Evolutionary conservation across 2,113 vertebrate genomes (phyloP).

Genomic region (Myotis davidii): DNA sequence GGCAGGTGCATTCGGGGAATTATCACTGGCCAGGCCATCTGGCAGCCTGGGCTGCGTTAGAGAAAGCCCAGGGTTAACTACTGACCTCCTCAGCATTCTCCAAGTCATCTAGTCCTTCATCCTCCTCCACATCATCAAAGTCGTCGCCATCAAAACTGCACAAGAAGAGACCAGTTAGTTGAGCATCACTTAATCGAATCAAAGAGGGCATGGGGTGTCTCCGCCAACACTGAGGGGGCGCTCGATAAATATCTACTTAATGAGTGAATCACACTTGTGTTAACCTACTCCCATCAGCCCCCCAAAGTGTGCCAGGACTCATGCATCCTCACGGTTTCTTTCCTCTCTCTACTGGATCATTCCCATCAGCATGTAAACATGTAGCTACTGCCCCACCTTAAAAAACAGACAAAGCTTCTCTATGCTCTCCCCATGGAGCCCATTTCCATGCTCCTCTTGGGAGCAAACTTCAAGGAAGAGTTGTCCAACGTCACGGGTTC

Average conservation of each 20-base stretch:
- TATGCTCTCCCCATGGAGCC: neutral
- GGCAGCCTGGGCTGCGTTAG: neutral
- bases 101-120: slow-evolving; percentile 96
- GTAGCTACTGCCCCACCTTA: neutral
- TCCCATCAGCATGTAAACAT: neutral
- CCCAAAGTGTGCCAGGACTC: neutral
- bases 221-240: rapidly evolving
- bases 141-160: slow-evolving; percentile 96
- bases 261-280: neutral
- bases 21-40: rapidly evolving
- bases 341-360: neutral
- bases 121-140: slow-evolving; percentile 97
- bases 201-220: neutral
- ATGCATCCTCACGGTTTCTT: neutral
- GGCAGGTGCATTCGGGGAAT: neutral
- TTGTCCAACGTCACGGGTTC: neutral
- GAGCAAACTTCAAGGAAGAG: neutral
- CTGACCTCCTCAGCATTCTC: slow-evolving; percentile 95
- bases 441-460: neutral
- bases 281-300: neutral
- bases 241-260: neutral
- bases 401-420: neutral
- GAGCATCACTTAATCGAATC: neutral
- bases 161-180: neutral
- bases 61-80: neutral